These are phyloP conservation scores for Brachionus asplanchnoidis DNA, from an alignment of 1,140 invertebrate genomes.

Conservation along the genomic window DNA sequence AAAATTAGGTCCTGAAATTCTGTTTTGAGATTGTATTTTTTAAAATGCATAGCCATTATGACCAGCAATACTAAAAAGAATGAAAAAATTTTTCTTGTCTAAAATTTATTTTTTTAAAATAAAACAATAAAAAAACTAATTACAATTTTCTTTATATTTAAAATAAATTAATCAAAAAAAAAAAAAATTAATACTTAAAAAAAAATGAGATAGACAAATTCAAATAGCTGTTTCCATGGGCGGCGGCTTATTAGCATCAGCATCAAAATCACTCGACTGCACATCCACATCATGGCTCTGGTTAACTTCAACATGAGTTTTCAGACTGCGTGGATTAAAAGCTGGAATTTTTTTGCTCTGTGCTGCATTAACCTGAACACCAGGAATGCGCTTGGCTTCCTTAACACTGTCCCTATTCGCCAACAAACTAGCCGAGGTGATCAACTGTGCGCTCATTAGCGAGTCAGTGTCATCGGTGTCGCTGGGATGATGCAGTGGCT, in stretches of 20 bases:
- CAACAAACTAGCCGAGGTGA: slow-evolving; percentile 6
- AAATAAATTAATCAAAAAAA: background rate
- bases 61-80: too few species aligned
- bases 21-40: too few species aligned
- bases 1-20: too few species aligned
- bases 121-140: background rate
- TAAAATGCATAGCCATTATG: too few species aligned
- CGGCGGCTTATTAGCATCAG: slow-evolving; percentile 22
- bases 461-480: slow-evolving; percentile 14
- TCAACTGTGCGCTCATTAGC: slow-evolving; percentile 11
- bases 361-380: background rate
- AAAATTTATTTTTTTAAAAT: too few species aligned
- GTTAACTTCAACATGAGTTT: background rate
- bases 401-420: background rate
- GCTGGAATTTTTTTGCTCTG: background rate
- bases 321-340: background rate
- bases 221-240: slow-evolving; percentile 40
- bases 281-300: slow-evolving; percentile 7
- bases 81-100: too few species aligned
- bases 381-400: slow-evolving; percentile 16
- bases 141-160: background rate
- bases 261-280: background rate
- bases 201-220: slow-evolving; percentile 13
- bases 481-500: background rate
- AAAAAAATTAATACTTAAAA: slow-evolving; percentile 26